Evolutionary conservation across 2,888 invertebrate genomes (phyloP).

Genomic region (Troides helena): DNA sequence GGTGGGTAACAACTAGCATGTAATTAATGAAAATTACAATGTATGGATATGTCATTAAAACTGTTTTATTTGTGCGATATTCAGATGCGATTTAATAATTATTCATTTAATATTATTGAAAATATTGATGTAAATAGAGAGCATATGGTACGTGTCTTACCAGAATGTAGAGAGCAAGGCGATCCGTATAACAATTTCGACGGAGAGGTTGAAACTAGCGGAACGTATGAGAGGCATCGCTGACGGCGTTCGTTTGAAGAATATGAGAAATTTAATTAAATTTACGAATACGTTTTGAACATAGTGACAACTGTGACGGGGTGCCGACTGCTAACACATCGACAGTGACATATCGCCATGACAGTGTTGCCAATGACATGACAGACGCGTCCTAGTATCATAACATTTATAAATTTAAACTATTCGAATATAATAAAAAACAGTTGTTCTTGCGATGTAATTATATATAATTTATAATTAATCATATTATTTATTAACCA

Average conservation of each 20-base stretch:
- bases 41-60: no score
- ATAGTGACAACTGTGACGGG: slow-evolving; percentile 13
- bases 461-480: no score
- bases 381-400: not conserved
- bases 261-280: slow-evolving; percentile 16
- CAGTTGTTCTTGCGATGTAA: no score
- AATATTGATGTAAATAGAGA: slow-evolving; percentile 14
- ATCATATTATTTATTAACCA: no score
- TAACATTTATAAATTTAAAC: no score
- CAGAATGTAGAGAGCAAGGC: slow-evolving; percentile 73
- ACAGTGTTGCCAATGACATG: not conserved
- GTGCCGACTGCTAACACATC: slow-evolving; percentile 13
- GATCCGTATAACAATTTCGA: slow-evolving; percentile 76
- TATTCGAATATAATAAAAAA: no score
- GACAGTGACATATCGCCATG: slow-evolving; percentile 6
- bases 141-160: slow-evolving; percentile 68
- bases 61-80: no score
- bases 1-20: no score
- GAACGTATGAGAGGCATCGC: slow-evolving; percentile 73
- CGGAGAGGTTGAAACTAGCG: slow-evolving; percentile 65
- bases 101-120: not conserved
- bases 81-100: no score
- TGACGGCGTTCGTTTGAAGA: slow-evolving; percentile 6
- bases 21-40: no score
- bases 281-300: slow-evolving; percentile 19